Conservation (phyloP, 2,797 vertebrate species). For the Pangasius macronema region DNA sequence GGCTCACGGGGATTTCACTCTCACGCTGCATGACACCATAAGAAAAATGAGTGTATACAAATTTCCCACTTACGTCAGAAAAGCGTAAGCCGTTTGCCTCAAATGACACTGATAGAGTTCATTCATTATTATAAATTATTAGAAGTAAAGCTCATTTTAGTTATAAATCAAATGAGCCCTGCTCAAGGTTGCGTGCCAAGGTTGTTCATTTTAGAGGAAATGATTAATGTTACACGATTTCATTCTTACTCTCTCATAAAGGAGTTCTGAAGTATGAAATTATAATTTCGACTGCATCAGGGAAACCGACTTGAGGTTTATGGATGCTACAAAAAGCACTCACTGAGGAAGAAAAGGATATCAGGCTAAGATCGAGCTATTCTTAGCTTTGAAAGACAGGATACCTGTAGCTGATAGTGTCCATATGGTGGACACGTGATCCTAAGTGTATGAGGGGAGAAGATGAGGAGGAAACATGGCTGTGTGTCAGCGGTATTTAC, state of each 20-base stretch:
- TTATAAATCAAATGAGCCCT: neutral
- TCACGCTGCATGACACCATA: neutral
- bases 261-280: neutral
- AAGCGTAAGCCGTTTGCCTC: neutral
- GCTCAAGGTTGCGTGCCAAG: neutral
- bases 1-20: neutral
- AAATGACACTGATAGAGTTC: neutral
- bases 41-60: neutral
- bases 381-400: neutral
- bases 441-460: neutral
- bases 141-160: neutral
- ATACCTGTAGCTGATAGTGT: neutral
- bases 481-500: neutral
- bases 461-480: neutral
- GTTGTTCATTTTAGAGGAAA: neutral
- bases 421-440: neutral
- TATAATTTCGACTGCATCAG: neutral
- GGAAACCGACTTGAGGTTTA: too few species aligned
- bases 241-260: neutral
- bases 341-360: too few species aligned
- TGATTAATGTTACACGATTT: neutral
- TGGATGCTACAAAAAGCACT: too few species aligned
- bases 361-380: neutral
- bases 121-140: neutral
- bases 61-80: neutral